phyloP scores from a whole-genome alignment of 2,797 vertebrate species.

The Hapalemur alaotrensis region DNA sequence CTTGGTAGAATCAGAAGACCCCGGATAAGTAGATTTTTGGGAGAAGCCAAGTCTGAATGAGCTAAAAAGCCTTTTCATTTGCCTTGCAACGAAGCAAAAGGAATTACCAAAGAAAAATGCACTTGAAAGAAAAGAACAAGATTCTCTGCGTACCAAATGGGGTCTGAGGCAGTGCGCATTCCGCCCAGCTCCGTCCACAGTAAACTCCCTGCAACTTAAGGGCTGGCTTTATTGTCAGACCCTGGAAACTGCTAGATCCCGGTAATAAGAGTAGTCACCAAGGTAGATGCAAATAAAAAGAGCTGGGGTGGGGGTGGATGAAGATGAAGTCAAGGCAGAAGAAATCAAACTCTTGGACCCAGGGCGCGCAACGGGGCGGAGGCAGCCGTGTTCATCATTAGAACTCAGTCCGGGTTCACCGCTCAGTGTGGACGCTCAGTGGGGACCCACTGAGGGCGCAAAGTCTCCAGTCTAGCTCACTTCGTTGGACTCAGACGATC shows the following conservation, averaged over 20 bases:
- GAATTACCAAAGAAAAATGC: neutral
- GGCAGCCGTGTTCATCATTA: neutral
- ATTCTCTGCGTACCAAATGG: neutral
- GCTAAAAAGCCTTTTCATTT: neutral
- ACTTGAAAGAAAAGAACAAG: neutral
- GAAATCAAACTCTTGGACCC: constrained; percentile 36
- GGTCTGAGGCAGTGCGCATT: neutral
- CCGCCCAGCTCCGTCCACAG: neutral
- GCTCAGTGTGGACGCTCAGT: neutral
- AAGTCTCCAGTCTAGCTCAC: neutral
- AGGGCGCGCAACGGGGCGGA: neutral
- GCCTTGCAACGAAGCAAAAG: neutral
- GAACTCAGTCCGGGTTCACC: neutral
- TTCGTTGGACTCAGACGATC: neutral
- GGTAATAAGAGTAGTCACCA: neutral
- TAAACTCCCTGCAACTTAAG: neutral
- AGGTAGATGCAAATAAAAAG: neutral
- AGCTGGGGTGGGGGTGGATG: neutral
- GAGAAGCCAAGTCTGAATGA: neutral
- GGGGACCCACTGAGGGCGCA: neutral
- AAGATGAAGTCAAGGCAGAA: constrained; percentile 36
- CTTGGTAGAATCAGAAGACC: neutral
- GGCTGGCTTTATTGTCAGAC: neutral
- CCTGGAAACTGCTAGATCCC: neutral
- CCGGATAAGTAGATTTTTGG: neutral